Conservation (phyloP, 2,888 invertebrate genomes). For the Drosophila phalerata region DNA sequence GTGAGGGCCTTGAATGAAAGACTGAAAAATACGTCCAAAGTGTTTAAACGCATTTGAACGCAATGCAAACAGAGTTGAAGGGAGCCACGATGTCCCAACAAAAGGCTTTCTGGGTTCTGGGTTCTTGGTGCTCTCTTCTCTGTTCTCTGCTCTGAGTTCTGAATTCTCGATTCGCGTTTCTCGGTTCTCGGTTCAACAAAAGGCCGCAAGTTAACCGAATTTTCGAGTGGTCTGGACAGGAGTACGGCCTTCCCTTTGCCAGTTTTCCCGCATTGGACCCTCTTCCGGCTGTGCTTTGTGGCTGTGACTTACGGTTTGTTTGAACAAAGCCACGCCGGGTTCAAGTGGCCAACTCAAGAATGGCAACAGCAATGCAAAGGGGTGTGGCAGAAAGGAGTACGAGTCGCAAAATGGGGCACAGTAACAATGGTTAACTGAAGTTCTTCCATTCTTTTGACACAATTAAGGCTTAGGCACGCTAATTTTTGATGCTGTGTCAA, state of each 20-base stretch:
- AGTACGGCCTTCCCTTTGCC: background rate
- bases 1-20: conserved; percentile 47
- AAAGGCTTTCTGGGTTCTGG: conserved; percentile 6
- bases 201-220: conserved; percentile 61
- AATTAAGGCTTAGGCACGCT: conserved; percentile 67
- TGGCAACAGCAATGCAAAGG: background rate
- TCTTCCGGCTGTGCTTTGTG: conserved; percentile 55
- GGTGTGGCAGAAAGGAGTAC: background rate
- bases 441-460: conserved; percentile 36
- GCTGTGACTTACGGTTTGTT: conserved; percentile 71
- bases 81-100: conserved; percentile 11
- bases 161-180: conserved; percentile 9
- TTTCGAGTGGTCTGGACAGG: conserved; percentile 55
- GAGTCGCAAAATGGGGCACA: background rate
- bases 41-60: conserved; percentile 67
- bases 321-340: conserved; percentile 52
- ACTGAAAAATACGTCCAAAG: conserved; percentile 40
- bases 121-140: background rate
- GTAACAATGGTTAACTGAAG: conserved; percentile 25
- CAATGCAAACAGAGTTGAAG: conserved; percentile 32
- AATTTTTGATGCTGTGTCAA: conserved; percentile 65
- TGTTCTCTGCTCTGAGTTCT: background rate
- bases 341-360: conserved; percentile 56
- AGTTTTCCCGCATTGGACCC: conserved; percentile 10
- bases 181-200: conserved; percentile 37